Evolutionary conservation across 2,113 vertebrate species (phyloP).

Genomic region (Rutilus rutilus): DNA sequence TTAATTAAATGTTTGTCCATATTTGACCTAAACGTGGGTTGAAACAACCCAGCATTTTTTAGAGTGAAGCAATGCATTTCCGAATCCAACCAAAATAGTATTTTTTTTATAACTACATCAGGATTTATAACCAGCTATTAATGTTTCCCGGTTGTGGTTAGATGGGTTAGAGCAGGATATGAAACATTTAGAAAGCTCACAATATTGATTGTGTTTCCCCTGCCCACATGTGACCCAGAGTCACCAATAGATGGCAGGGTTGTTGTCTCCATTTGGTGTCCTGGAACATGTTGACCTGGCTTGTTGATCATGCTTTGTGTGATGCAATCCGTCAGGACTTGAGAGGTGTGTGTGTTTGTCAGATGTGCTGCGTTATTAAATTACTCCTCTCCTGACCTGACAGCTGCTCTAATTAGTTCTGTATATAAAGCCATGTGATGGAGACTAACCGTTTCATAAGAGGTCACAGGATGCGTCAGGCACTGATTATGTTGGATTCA

Average conservation of each 20-base stretch:
- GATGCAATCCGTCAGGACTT: neutral
- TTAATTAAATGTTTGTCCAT: no score
- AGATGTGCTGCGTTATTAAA: conserved; percentile 32
- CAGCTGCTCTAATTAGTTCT: conserved; percentile 3
- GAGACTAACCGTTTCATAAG: conserved; percentile 5
- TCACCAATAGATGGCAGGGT: conserved; percentile 54
- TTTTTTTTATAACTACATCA: no score
- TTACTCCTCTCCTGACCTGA: conserved; percentile 29
- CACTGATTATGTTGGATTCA: conserved; percentile 2
- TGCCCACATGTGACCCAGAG: neutral
- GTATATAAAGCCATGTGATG: conserved; percentile 22
- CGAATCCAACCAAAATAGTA: no score
- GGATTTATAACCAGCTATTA: no score
- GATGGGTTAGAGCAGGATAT: neutral
- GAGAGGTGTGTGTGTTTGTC: conserved; percentile 18
- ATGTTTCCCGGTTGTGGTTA: neutral
- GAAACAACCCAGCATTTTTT: no score
- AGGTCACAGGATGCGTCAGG: conserved; percentile 39
- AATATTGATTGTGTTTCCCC: neutral
- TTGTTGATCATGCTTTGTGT: neutral
- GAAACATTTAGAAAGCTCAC: neutral
- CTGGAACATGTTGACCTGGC: neutral
- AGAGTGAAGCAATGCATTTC: no score
- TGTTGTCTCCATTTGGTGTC: conserved; percentile 26
- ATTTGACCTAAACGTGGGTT: no score